Conservation (phyloP, 2,888 invertebrate species). For the Notocelia uddmanniana region DNA sequence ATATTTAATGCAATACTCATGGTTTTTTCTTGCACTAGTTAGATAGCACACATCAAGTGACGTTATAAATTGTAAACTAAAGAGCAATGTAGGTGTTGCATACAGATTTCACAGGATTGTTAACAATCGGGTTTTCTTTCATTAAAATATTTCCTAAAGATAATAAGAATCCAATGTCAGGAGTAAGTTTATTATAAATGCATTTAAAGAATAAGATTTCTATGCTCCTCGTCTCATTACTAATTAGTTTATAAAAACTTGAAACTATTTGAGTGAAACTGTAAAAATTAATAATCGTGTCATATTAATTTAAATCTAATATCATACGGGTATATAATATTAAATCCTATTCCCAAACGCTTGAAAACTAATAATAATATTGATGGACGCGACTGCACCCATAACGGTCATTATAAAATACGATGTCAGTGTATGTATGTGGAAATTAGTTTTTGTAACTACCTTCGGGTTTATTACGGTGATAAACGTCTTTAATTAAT, state of each 20-base stretch:
- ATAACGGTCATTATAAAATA: not conserved
- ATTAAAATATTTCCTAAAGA: too few species aligned
- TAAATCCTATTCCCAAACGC: too few species aligned
- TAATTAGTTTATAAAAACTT: too few species aligned
- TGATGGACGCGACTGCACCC: not conserved
- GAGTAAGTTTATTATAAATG: too few species aligned
- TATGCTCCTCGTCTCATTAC: too few species aligned
- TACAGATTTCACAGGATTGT: not conserved
- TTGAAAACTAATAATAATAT: not conserved
- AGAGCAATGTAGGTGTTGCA: not conserved
- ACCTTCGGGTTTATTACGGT: constrained; percentile 10
- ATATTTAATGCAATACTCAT: constrained; percentile 72
- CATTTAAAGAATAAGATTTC: too few species aligned
- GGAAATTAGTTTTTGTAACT: constrained; percentile 24
- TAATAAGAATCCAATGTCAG: too few species aligned
- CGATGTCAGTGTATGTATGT: constrained; percentile 2
- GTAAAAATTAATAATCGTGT: too few species aligned
- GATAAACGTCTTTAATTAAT: constrained; percentile 27
- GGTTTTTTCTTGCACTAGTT: constrained; percentile 65
- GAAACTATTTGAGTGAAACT: too few species aligned
- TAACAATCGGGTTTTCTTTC: too few species aligned
- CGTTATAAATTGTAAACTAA: not conserved
- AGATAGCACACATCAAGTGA: not conserved
- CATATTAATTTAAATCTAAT: too few species aligned
- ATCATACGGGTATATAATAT: too few species aligned